Base-by-base conservation (phyloP, 2,888 invertebrate species). In the Drosophila basisetae region DNA sequence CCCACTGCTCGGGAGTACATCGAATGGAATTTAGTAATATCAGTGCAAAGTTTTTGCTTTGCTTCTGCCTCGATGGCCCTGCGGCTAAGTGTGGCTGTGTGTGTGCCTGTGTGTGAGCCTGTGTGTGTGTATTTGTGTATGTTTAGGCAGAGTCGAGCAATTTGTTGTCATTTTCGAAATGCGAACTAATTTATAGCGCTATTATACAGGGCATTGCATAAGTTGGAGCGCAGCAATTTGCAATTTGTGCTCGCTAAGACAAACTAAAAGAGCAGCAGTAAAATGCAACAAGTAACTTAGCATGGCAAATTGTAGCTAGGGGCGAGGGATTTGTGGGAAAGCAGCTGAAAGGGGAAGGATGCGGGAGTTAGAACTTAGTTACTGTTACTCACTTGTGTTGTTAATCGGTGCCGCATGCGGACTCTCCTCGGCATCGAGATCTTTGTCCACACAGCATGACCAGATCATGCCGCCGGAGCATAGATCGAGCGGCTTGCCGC, bases 391-490 rank as follows among this genome's bases (percentile, higher is more conserved):
- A 98, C 98, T 97, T 91, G 97, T 97, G 92, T 97, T 97, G 92
- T 97, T 96, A 3, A 97, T 95, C 25, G 96, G 94, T 30, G 95
- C 96, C 22, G 95, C 93, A 84, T 96, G 94, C 4, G 89, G 76
- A 70, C 93, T 92, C 73, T 93, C 93, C 75, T 94, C 95, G 50
- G 94, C 94, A 91, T 80, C 95, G 93, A 92, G 94, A 92, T 97
- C 96, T 78, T 95, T 94, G 92, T 97, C 97, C 13, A 98, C 96
- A 91, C 98, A 98, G 93, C 98, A 98, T 7, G 97, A 97, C 98
- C 98, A 98, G 84, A 98, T 97, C 95, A 98, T 96, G 62, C 98
- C 98, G 30, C 98, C 98, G 16, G 97, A 97, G 92, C 98, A 98
- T 0, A 98, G 94, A 93, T 98, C 98, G 91, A 98, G 93, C 1